Evolutionary conservation across 2,888 invertebrate genomes (phyloP).

Genomic region (Athrips mouffetella): DNA sequence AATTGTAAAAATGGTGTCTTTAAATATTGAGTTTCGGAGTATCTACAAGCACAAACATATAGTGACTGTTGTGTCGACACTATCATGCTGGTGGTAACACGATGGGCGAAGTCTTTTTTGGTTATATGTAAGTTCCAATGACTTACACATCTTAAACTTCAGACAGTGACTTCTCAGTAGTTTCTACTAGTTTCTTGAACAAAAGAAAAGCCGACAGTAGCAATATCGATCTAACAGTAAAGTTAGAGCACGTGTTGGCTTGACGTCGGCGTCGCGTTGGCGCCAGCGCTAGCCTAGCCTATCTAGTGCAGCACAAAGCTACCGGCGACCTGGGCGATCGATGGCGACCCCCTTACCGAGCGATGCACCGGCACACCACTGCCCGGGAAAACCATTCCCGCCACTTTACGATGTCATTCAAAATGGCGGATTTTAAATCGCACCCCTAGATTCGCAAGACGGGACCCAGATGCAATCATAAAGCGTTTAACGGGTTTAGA

Average conservation of each 20-base stretch:
- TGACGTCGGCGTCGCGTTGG: constrained; percentile 21
- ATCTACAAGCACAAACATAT: no score
- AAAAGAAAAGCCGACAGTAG: no score
- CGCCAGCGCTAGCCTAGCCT: constrained; percentile 22
- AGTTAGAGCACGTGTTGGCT: not conserved
- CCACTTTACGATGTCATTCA: constrained; percentile 1
- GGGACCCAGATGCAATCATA: not conserved
- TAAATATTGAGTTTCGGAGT: no score
- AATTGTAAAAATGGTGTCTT: no score
- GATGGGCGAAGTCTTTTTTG: no score
- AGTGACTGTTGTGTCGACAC: no score
- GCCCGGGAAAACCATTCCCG: constrained; percentile 55
- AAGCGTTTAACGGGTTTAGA: not conserved
- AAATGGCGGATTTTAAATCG: constrained; percentile 2
- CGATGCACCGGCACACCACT: constrained; percentile 68
- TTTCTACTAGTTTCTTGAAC: no score
- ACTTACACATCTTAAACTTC: no score
- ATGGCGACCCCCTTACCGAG: constrained; percentile 72
- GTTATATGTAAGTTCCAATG: no score
- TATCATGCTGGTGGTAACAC: no score
- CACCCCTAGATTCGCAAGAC: not conserved
- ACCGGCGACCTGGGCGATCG: constrained; percentile 55
- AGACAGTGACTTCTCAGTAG: no score
- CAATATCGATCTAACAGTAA: constrained; percentile 8
- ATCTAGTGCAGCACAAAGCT: not conserved